Evolutionary conservation across 2,113 vertebrate genomes (phyloP).

Genomic region (Paradisaea rubra): DNA sequence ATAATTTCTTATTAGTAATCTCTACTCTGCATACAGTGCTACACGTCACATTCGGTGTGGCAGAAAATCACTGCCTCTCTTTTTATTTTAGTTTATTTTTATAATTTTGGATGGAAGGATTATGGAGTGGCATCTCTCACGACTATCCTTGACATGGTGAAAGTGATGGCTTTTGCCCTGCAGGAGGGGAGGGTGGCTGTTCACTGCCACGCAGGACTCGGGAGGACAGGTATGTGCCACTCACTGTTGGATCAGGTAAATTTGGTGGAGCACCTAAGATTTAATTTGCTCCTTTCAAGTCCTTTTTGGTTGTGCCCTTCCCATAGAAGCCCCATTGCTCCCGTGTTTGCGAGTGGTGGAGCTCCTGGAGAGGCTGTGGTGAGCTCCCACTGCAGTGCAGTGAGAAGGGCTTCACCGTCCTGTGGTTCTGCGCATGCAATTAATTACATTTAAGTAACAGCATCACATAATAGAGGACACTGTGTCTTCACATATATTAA

Average conservation of each 20-base stretch:
- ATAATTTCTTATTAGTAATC: not conserved
- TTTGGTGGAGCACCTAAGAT: not conserved
- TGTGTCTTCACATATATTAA: not conserved
- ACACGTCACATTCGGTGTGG: not conserved
- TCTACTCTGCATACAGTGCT: not conserved
- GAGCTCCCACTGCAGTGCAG: not conserved
- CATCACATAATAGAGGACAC: not conserved
- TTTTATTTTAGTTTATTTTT: constrained; percentile 89
- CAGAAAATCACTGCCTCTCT: constrained; percentile 16
- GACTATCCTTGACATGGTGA: constrained; percentile 96
- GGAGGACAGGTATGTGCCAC: constrained; percentile 85
- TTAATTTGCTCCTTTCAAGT: not conserved
- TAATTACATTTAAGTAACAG: not conserved
- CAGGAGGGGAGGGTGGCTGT: constrained; percentile 93
- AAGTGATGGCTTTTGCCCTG: constrained; percentile 93
- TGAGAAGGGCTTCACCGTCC: not conserved
- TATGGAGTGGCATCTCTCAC: constrained; percentile 95
- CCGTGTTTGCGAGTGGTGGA: not conserved
- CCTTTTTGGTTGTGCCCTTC: not conserved
- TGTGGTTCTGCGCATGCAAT: not conserved
- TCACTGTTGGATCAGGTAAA: not conserved
- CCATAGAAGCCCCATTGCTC: not conserved
- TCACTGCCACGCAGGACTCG: constrained; percentile 95
- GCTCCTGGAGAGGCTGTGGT: not conserved
- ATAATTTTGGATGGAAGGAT: constrained; percentile 99